Conservation (phyloP, 2,888 invertebrate genomes). For the Asteroscopus sphinx region DNA sequence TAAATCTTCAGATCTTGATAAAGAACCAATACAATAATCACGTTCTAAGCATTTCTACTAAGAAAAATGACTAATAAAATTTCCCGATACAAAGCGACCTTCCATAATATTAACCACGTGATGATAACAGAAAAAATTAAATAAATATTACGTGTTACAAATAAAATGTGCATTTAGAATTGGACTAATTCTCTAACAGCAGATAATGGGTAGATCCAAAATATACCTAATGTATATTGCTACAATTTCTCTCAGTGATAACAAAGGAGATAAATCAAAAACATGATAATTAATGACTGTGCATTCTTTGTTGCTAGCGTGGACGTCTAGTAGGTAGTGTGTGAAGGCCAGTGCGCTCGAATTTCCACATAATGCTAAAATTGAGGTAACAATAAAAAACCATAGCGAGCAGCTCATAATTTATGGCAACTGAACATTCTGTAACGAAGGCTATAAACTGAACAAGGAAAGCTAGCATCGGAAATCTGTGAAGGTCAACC, state of each 20-base stretch:
- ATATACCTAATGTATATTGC: background rate
- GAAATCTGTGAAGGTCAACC: conserved; percentile 65
- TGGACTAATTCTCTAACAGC: conserved; percentile 3
- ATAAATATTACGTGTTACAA: no score
- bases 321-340: conserved; percentile 5
- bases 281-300: no score
- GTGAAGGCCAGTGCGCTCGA: conserved; percentile 23
- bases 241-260: background rate
- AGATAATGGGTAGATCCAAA: conserved; percentile 8
- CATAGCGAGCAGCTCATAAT: conserved; percentile 22
- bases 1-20: conserved; percentile 53
- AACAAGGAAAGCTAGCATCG: conserved; percentile 69
- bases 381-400: conserved; percentile 24
- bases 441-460: conserved; percentile 61
- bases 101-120: conserved; percentile 37
- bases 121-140: no score
- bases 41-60: conserved; percentile 25
- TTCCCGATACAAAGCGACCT: conserved; percentile 11
- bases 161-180: conserved; percentile 34
- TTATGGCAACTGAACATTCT: conserved; percentile 35
- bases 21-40: conserved; percentile 33
- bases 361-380: conserved; percentile 24
- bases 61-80: conserved; percentile 22
- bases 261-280: background rate
- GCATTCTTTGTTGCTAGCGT: background rate